A percentile compares a stretch with the other conserved stretches of the same genome.
phyloP scores from a whole-genome alignment of 2,888 invertebrate genomes.

The Agriotes lineatus region DNA sequence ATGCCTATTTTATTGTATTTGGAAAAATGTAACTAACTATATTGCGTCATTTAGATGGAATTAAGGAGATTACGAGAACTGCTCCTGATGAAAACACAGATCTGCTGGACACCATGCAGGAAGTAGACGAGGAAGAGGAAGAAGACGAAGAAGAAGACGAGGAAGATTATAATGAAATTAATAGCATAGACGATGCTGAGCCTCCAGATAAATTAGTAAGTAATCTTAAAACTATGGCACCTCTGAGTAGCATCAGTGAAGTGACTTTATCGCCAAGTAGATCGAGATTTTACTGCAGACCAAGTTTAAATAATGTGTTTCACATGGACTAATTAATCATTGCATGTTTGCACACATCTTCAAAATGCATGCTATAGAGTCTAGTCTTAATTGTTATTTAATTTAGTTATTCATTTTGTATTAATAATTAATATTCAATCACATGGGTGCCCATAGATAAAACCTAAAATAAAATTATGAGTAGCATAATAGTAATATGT shows the following conservation, averaged over 20 bases:
- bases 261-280: conserved; percentile 58
- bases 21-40: no score
- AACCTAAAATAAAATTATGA: no score
- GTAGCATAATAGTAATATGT: no score
- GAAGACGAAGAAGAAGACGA: conserved; percentile 45
- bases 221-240: conserved; percentile 65
- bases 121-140: conserved; percentile 50
- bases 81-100: conserved; percentile 68
- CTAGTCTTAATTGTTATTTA: no score
- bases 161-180: conserved; percentile 45
- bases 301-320: conserved; percentile 39
- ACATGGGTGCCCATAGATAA: no score
- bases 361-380: conserved; percentile 16
- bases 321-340: conserved; percentile 30
- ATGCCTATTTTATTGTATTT: conserved; percentile 35
- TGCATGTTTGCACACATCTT: background rate
- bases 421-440: no score
- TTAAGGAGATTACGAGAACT: conserved; percentile 71
- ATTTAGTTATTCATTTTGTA: no score
- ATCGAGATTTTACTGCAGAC: conserved; percentile 29
- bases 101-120: conserved; percentile 60
- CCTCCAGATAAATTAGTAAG: conserved; percentile 66
- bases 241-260: conserved; percentile 70
- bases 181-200: conserved; percentile 50
- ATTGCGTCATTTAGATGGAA: conserved; percentile 69